Evolutionary conservation across 2,113 vertebrate genomes (phyloP).

Genomic region (Suncus etruscus): DNA sequence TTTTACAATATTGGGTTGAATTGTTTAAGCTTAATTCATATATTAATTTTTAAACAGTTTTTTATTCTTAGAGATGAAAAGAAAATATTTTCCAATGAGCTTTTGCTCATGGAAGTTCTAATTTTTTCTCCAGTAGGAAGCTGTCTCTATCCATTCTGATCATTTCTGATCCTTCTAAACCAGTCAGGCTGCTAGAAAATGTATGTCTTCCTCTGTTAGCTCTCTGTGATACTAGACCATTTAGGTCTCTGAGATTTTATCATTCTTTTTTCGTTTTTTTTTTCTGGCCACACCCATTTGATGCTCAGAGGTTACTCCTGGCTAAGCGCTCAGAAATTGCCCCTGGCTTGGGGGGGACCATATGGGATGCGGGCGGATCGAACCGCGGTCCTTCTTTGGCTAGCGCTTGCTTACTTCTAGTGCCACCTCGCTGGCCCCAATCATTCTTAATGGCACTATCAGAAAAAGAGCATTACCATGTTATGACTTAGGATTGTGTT

Average conservation of each 20-base stretch:
- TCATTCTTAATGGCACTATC: constrained; percentile 20
- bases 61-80: neutral
- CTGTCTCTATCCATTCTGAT: constrained; percentile 19
- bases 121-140: constrained; percentile 33
- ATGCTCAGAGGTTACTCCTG: too few relatives aligned
- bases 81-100: constrained; percentile 74
- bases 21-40: constrained; percentile 35
- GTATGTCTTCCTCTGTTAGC: constrained; percentile 7
- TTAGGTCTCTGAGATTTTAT: constrained; percentile 44
- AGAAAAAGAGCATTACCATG: neutral
- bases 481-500: neutral
- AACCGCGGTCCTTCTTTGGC: too few relatives aligned
- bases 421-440: too few relatives aligned
- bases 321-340: too few relatives aligned
- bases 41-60: neutral
- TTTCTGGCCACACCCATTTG: too few relatives aligned
- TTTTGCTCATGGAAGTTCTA: constrained; percentile 36
- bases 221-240: neutral
- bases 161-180: constrained; percentile 39
- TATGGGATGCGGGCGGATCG: too few relatives aligned
- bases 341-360: too few relatives aligned
- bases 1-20: neutral
- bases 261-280: constrained; percentile 37
- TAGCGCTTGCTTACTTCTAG: too few relatives aligned
- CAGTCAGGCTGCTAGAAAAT: neutral